Conservation (phyloP, 2,113 vertebrate species). For the Ammospiza nelsoni region DNA sequence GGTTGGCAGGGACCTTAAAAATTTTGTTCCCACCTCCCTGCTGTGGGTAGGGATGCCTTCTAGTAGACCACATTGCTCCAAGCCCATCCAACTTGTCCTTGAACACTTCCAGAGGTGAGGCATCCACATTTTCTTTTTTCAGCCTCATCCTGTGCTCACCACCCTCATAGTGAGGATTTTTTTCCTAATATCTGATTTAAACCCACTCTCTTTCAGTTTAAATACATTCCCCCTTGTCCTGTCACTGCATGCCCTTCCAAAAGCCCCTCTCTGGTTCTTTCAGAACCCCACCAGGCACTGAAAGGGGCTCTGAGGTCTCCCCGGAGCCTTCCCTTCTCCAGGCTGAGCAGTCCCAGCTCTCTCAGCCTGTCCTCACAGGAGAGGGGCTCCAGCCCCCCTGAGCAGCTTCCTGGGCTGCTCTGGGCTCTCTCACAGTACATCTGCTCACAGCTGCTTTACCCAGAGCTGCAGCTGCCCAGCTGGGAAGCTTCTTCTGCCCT, state of each 20-base stretch:
- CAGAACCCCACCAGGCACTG: fast-evolving
- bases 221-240: not conserved
- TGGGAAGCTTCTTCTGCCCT: not conserved
- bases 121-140: not conserved
- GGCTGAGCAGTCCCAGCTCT: not conserved
- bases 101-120: not conserved
- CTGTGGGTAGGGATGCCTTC: not conserved
- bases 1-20: not conserved
- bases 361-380: not conserved
- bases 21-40: not conserved
- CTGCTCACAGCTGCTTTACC: not conserved
- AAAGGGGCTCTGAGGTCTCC: not conserved
- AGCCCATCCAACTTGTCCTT: not conserved
- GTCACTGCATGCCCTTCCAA: too few relatives aligned
- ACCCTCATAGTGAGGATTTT: not conserved
- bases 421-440: not conserved
- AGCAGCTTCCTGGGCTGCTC: not conserved
- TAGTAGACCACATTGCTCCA: not conserved
- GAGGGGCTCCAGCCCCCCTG: not conserved
- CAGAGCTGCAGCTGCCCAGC: not conserved
- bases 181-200: not conserved
- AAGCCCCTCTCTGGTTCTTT: not conserved
- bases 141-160: not conserved
- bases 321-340: not conserved
- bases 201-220: not conserved